Conservation (phyloP, 2,113 vertebrate genomes). For the Struthio camelus region DNA sequence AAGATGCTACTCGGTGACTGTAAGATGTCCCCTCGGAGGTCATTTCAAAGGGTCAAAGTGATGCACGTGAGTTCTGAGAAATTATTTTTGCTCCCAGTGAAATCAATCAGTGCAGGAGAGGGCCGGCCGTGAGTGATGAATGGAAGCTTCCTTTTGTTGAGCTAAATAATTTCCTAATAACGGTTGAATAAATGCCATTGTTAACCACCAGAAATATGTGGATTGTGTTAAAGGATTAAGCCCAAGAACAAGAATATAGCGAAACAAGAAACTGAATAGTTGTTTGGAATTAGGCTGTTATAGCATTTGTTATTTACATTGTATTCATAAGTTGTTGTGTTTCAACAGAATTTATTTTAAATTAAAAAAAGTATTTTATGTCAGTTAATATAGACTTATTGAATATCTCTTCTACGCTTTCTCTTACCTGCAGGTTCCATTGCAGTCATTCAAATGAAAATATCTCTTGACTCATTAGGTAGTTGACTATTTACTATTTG, state of each 20-base stretch:
- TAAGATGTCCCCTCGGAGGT: slow-evolving; percentile 46
- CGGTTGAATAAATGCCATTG: slow-evolving; percentile 64
- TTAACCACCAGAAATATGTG: slow-evolving; percentile 52
- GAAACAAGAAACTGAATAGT: not conserved
- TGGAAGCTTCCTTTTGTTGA: slow-evolving; percentile 67
- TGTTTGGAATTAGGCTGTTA: not conserved
- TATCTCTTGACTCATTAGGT: not conserved
- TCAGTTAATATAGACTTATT: not conserved
- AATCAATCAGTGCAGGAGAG: slow-evolving; percentile 16
- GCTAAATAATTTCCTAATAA: slow-evolving; percentile 71
- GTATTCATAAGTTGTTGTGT: not conserved
- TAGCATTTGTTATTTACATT: no score
- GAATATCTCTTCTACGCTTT: not conserved
- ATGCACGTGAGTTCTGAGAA: slow-evolving; percentile 44
- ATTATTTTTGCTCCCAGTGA: slow-evolving; percentile 23
- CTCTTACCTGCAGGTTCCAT: slow-evolving; percentile 15
- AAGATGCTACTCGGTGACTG: slow-evolving; percentile 32
- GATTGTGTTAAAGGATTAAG: not conserved
- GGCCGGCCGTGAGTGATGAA: slow-evolving; percentile 16
- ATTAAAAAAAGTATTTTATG: not conserved
- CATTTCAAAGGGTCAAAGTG: slow-evolving; percentile 64
- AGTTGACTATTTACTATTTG: slow-evolving; percentile 16
- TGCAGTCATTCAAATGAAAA: slow-evolving; percentile 45
- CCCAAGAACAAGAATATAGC: slow-evolving; percentile 40
- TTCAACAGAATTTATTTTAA: not conserved